These are phyloP conservation scores for Apis cerana DNA, from an alignment of 1,140 invertebrate species.

Conservation along the genomic window DNA sequence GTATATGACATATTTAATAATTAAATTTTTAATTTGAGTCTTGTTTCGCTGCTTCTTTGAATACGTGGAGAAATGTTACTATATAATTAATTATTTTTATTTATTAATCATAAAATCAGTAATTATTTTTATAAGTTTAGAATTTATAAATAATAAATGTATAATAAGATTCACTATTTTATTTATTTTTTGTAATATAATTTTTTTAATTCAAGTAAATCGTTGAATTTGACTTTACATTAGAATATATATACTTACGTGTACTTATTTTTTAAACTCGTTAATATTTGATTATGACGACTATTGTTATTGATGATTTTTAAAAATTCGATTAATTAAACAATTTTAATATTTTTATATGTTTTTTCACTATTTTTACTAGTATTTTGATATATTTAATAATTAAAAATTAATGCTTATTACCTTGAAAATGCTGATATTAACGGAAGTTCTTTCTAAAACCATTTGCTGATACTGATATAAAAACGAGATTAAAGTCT, in stretches of 20 bases:
- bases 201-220: neutral
- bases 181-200: neutral
- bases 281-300: neutral
- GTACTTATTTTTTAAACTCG: neutral
- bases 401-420: neutral
- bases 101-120: neutral
- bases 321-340: conserved; percentile 8
- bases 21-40: conserved; percentile 5
- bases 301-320: neutral
- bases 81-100: neutral
- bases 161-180: neutral
- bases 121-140: neutral
- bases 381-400: neutral
- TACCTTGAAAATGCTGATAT: conserved; percentile 10
- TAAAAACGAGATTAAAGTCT: neutral
- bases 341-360: neutral
- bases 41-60: neutral
- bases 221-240: neutral
- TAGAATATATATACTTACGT: neutral
- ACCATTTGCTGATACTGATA: neutral
- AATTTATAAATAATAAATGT: neutral
- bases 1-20: conserved; percentile 81
- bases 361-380: neutral
- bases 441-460: neutral
- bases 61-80: neutral